Evolutionary conservation across 2,113 vertebrate species (phyloP).

Genomic region (Isurus oxyrinchus): DNA sequence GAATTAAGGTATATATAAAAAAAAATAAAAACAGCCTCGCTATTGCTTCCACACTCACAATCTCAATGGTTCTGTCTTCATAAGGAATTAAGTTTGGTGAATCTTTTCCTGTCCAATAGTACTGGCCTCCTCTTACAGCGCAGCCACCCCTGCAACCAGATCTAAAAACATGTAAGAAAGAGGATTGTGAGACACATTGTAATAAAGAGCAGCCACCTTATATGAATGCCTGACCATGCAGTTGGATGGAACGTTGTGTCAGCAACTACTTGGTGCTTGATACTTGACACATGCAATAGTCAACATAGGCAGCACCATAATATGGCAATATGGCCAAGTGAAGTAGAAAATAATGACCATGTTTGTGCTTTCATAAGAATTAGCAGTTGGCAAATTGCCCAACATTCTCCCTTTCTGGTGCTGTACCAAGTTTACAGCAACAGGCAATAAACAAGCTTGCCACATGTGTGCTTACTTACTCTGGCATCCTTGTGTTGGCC

Average conservation of each 20-base stretch:
- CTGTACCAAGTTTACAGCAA: neutral
- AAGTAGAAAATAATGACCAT: neutral
- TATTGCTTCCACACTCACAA: neutral
- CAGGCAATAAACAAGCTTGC: neutral
- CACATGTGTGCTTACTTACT: neutral
- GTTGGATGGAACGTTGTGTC: neutral
- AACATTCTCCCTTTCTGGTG: neutral
- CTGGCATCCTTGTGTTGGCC: neutral
- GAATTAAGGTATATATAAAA: neutral
- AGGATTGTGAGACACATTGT: neutral
- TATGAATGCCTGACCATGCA: neutral
- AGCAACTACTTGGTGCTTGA: neutral
- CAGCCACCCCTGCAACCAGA: neutral
- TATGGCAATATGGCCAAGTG: neutral
- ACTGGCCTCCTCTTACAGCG: neutral
- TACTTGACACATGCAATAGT: neutral
- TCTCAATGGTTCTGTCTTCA: neutral
- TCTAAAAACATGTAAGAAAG: neutral
- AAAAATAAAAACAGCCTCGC: neutral
- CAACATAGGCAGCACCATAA: neutral
- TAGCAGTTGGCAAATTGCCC: neutral
- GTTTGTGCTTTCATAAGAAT: neutral
- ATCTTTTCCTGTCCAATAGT: neutral
- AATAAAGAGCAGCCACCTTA: neutral
- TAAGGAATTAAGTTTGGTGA: neutral